Conservation (phyloP, 2,797 vertebrate species). For the Gadopsis bispinosus region DNA sequence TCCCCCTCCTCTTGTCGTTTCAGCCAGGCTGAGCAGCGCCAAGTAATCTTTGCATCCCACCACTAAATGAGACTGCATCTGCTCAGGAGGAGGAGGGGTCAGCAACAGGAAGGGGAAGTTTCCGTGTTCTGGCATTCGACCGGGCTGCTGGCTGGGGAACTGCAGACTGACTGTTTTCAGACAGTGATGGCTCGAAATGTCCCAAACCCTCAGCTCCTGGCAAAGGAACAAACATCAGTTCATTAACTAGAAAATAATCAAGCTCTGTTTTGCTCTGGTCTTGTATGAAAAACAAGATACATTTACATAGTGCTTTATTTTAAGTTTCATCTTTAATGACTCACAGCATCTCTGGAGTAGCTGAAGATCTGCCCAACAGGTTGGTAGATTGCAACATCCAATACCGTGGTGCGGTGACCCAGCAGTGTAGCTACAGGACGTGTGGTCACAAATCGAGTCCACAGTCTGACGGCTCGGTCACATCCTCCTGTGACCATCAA, state of each 20-base stretch:
- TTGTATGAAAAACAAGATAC: neutral
- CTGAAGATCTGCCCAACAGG: constrained; percentile 69
- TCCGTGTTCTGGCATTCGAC: constrained; percentile 72
- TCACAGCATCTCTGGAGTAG: constrained; percentile 77
- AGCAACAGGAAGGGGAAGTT: constrained; percentile 76
- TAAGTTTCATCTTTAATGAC: constrained; percentile 22
- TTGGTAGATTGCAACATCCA: constrained; percentile 68
- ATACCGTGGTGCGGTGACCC: constrained; percentile 61
- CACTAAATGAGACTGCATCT: constrained; percentile 52
- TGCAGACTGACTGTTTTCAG: constrained; percentile 72
- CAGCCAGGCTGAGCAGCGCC: constrained; percentile 61
- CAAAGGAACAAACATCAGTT: neutral
- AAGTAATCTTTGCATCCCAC: constrained; percentile 78
- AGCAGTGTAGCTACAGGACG: constrained; percentile 60
- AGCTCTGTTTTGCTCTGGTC: neutral
- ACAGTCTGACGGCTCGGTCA: constrained; percentile 60
- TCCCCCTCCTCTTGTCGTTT: constrained; percentile 32
- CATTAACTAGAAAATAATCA: neutral
- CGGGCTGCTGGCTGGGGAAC: constrained; percentile 70
- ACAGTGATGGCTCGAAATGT: constrained; percentile 74
- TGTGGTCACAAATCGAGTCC: constrained; percentile 65
- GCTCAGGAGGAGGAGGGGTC: constrained; percentile 51
- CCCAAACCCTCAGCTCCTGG: constrained; percentile 80
- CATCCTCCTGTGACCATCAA: constrained; percentile 66
- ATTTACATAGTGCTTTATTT: neutral